Conservation (phyloP, 2,113 vertebrate species). For the Acinonyx jubatus region DNA sequence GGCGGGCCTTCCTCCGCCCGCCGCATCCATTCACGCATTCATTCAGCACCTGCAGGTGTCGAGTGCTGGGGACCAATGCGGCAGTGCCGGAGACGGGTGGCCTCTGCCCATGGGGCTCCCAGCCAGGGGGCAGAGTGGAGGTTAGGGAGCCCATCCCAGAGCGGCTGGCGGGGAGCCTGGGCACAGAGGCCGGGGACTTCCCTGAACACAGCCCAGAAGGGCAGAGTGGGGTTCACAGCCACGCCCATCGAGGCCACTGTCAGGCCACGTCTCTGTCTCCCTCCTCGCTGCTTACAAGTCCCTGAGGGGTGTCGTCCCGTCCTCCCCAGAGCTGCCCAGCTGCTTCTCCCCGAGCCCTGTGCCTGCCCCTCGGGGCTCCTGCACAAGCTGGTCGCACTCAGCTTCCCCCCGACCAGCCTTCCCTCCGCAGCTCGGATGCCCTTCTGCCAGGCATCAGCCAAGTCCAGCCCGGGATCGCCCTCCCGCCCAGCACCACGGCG, state of each 20-base stretch:
- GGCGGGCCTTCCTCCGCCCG: accelerated
- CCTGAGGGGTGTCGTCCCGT: accelerated
- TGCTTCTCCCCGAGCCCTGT: accelerated
- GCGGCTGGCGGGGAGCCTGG: accelerated
- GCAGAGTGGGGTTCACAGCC: too few relatives aligned
- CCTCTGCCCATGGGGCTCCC: neutral
- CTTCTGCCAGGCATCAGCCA: accelerated
- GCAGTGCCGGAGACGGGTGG: neutral
- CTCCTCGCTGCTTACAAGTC: neutral
- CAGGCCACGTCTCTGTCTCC: accelerated
- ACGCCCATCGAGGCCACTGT: accelerated
- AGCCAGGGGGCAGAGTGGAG: accelerated
- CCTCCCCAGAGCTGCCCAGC: neutral
- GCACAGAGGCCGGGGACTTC: neutral
- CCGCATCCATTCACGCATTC: accelerated
- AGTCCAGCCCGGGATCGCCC: accelerated
- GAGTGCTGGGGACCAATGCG: accelerated
- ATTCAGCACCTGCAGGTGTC: accelerated
- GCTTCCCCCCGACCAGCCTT: accelerated
- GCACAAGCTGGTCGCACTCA: accelerated
- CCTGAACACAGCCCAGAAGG: accelerated
- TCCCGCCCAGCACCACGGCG: accelerated
- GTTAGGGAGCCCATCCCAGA: accelerated
- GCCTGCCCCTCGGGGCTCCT: accelerated
- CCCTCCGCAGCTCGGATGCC: too few relatives aligned